Conservation (phyloP, 2,888 invertebrate genomes). For the Drosophila paramelanica region DNA sequence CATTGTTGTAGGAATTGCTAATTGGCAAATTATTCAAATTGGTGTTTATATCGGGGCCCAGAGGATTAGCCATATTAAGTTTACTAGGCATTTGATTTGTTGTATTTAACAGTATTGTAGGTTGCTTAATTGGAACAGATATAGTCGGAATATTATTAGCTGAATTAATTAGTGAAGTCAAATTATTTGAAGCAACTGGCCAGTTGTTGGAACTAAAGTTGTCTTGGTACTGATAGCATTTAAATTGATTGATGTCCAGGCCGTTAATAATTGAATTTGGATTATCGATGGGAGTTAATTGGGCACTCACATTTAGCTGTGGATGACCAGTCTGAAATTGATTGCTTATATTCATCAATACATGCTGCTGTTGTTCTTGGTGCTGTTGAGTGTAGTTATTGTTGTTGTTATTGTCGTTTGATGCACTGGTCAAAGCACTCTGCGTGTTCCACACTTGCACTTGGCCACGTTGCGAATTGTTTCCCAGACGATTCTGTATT, state of each 20-base stretch:
- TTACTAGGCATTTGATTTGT: not conserved
- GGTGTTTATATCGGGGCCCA: not conserved
- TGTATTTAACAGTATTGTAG: not conserved
- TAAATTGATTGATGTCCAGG: not conserved
- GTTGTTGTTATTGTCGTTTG: not conserved
- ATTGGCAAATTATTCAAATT: not conserved
- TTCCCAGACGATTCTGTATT: conserved; percentile 15
- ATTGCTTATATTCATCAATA: conserved; percentile 15
- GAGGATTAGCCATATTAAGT: not conserved
- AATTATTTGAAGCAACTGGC: not conserved
- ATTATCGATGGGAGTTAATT: not conserved
- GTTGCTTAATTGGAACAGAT: not conserved
- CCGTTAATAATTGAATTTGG: not conserved
- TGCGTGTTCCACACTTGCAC: conserved; percentile 21
- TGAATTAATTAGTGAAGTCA: conserved; percentile 16
- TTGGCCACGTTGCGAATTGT: conserved; percentile 7
- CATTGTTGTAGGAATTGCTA: not conserved
- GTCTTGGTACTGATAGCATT: not conserved
- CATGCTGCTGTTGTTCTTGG: conserved; percentile 10
- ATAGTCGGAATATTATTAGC: conserved; percentile 9
- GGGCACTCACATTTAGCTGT: not conserved
- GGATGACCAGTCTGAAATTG: conserved; percentile 5
- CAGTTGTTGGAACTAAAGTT: not conserved
- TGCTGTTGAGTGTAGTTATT: conserved; percentile 5
- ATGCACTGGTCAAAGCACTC: conserved; percentile 18